Conservation (phyloP, 2,888 invertebrate species). For the Apamea anceps region DNA sequence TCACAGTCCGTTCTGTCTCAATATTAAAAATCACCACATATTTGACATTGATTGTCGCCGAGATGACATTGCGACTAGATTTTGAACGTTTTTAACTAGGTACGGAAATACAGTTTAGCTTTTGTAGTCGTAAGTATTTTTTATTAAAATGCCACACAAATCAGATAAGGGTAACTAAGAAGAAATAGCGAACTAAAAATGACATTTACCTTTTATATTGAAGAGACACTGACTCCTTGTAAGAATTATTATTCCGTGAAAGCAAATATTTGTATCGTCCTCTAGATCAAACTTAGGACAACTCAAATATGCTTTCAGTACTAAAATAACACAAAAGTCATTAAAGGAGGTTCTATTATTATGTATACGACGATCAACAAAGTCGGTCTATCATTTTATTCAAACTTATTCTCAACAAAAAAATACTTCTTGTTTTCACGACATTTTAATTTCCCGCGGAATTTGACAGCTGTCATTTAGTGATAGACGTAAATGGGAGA, state of each 20-base stretch:
- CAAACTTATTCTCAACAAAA: slow-evolving; percentile 33
- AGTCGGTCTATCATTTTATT: slow-evolving; percentile 39
- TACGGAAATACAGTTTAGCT: background rate
- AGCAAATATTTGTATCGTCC: background rate
- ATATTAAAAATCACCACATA: no score
- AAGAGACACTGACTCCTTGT: background rate
- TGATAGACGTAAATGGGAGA: slow-evolving; percentile 59
- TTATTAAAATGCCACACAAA: background rate
- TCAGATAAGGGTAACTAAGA: background rate
- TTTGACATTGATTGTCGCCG: no score
- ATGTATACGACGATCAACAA: slow-evolving; percentile 9
- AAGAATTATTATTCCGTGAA: background rate
- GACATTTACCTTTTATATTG: background rate
- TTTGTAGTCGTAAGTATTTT: background rate
- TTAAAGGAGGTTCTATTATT: background rate
- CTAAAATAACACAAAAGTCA: slow-evolving; percentile 1
- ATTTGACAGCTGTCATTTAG: slow-evolving; percentile 68
- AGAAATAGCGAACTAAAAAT: background rate
- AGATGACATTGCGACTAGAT: no score
- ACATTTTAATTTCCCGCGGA: slow-evolving; percentile 56
- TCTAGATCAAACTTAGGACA: no score
- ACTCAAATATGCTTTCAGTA: background rate
- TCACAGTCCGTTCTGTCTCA: no score
- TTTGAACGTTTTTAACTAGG: no score
- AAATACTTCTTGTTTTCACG: slow-evolving; percentile 38